phyloP scores from a whole-genome alignment of 2,797 vertebrate genomes.

The Rousettus madagascariensis region DNA sequence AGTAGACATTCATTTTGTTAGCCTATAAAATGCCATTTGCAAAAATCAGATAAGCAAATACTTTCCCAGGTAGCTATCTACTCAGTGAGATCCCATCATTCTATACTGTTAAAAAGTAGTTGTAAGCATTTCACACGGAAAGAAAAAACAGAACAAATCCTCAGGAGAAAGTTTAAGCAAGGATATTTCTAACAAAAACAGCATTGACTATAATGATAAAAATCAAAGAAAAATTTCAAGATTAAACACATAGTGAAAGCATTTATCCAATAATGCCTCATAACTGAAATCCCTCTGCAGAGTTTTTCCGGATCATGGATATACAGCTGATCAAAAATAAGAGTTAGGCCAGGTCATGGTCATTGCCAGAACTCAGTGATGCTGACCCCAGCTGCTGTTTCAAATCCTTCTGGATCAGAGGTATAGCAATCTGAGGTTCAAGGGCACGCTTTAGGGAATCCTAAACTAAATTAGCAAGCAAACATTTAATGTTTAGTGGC shows the following conservation, averaged over 20 bases:
- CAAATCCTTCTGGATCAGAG: neutral
- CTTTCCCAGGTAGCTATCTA: neutral
- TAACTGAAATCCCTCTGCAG: neutral
- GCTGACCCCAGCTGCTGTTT: neutral
- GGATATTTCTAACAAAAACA: conserved; percentile 40
- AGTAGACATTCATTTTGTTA: conserved; percentile 24
- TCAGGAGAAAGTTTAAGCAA: neutral
- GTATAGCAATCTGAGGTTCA: neutral
- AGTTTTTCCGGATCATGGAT: neutral
- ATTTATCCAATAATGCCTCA: neutral
- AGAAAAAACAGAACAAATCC: conserved; percentile 47
- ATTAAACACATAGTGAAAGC: neutral
- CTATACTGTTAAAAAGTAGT: neutral
- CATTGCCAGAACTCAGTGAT: neutral
- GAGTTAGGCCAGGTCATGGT: neutral
- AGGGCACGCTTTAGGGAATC: neutral
- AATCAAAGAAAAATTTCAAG: conserved; percentile 31
- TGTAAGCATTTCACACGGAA: conserved; percentile 37
- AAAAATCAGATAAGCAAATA: conserved; percentile 27
- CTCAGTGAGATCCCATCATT: neutral
- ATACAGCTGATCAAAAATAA: neutral
- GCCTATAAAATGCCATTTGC: conserved; percentile 51
- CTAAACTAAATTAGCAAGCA: neutral
- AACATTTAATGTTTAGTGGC: neutral
- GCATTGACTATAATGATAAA: neutral